Evolutionary conservation across 2,113 vertebrate species (phyloP), one percentile per base, ranked within the genome.

Genomic region (Elephas maximus): DNA sequence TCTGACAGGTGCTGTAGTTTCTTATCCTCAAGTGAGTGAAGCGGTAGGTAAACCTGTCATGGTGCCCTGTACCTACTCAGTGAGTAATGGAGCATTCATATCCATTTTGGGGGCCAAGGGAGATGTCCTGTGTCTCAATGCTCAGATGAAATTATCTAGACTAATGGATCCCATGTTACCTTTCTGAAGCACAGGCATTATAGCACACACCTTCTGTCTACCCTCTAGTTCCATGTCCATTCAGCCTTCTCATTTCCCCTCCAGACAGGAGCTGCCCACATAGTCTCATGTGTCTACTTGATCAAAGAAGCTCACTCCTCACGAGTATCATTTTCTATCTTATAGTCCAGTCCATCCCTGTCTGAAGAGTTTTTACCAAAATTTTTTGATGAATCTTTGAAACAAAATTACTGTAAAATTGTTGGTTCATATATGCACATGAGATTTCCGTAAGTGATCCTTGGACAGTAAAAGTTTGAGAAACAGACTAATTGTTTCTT

Each of bases 381-480:
- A 81, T 69, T 62, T 74, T 77, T 45, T 63, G 44, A 14, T 51
- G 33, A 93, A 3, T 21, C 2, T 60, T 76, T 93, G 48, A 21
- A 81, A 95, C 60, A 90, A 48, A 79, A 37, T 88, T 73, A 33
- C 17, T 18, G n/a, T 79, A 88, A 83, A 78, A n/a, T 90, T 60
- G 30, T 57, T 90, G 33, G 30, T 23, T 8, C 33, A 28, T 18
- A 6, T 14, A 9, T 76, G 30, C 62, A 48, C 5, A 41, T 93
- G 3, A 62, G 73, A 65, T 82, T 81, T 81, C 28, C 51, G 67
- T 48, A 90, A n/a, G 37, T 74, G 26, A 85, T 85, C 30, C 3
- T 90, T 90, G n/a, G 37, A 74, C 86, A 74, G 37, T 85, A 15
- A 74, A 85, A 95, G 10, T 41, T 71, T 82, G n/a, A 85, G 80